Evolutionary conservation across 1,140 invertebrate genomes (phyloP).

Genomic region (Gonioctena quinquepunctata): DNA sequence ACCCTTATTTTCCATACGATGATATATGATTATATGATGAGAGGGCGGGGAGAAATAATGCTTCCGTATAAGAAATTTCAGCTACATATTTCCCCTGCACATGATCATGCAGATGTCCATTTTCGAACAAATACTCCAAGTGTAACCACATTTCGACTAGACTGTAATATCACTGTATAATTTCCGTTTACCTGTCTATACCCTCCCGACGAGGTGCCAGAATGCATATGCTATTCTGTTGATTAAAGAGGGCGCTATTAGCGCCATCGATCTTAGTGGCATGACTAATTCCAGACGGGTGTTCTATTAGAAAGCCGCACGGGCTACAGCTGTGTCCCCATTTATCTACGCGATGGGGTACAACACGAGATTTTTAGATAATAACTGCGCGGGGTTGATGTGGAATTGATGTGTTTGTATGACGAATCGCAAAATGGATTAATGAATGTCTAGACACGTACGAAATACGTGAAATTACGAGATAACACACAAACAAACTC

Average conservation of each 20-base stretch:
- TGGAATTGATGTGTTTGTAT: background rate
- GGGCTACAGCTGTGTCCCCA: constrained; percentile 35
- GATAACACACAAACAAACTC: no score
- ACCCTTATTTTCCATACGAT: no score
- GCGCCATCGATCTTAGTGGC: constrained; percentile 37
- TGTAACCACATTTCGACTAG: no score
- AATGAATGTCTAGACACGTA: no score
- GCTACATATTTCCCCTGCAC: no score
- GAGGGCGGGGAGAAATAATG: no score
- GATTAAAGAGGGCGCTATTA: constrained; percentile 37
- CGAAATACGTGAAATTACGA: no score
- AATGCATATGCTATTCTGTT: constrained; percentile 32
- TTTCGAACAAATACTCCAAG: no score
- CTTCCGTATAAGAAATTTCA: no score
- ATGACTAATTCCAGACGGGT: constrained; percentile 37
- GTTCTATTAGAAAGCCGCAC: constrained; percentile 37
- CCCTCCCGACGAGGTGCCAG: constrained; percentile 12
- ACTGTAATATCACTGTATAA: constrained; percentile 15
- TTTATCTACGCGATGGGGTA: constrained; percentile 24
- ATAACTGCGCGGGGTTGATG: background rate
- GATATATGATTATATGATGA: no score
- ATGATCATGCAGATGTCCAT: no score
- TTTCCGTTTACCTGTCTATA: constrained; percentile 20
- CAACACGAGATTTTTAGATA: constrained; percentile 12
- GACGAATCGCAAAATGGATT: background rate